Percentiles rank a stretch among this genome's conserved stretches.
These are phyloP conservation scores for Ailurus styani DNA, from an alignment of 2,113 vertebrate species.

Conservation along the genomic window DNA sequence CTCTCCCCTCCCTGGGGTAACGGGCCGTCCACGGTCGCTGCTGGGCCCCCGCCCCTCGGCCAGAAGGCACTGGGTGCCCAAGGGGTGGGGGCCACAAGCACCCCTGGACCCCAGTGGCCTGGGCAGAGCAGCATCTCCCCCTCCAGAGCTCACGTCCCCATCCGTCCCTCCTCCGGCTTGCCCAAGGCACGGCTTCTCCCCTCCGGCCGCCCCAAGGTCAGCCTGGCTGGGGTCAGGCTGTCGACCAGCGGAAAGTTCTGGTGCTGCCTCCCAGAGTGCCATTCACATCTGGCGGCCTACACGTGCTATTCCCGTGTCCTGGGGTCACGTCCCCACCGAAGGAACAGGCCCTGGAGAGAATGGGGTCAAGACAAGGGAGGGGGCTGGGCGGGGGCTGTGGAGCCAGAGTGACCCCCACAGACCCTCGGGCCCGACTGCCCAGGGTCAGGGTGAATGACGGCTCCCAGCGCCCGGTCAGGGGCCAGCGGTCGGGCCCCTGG, in stretches of 20 bases:
- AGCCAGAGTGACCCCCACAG: not conserved
- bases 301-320: not conserved
- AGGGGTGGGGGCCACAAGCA: not conserved
- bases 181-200: not conserved
- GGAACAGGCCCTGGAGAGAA: not conserved
- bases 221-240: not conserved
- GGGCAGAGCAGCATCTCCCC: not conserved
- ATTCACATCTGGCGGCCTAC: not conserved
- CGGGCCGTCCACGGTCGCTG: not conserved
- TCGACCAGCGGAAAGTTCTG: not conserved
- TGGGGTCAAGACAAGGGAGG: not conserved
- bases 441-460: not conserved
- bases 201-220: not conserved
- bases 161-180: not conserved
- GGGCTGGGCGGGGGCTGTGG: not conserved
- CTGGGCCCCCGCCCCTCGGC: not conserved
- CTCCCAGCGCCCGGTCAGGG: not conserved
- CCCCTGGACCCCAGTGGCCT: not conserved
- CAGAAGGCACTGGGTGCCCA: not conserved
- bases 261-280: not conserved
- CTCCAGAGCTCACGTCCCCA: fast-evolving
- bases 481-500: not conserved
- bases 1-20: not conserved
- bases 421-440: not conserved
- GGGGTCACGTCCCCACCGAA: not conserved